phyloP scores from a whole-genome alignment of 2,888 invertebrate species.

The Drosophila ezoana region DNA sequence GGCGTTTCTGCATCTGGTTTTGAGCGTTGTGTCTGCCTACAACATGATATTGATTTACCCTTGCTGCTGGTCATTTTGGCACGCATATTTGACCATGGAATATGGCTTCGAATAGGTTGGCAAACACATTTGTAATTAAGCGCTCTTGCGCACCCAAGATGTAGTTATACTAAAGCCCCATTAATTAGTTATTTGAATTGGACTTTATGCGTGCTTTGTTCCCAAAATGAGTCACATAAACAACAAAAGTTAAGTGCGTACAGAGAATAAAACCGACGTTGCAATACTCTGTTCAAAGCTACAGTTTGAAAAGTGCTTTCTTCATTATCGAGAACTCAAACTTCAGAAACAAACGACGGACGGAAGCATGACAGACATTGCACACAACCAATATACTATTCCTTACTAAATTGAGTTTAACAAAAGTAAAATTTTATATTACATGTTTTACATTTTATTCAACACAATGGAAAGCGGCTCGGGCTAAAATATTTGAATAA shows the following conservation, averaged over 20 bases:
- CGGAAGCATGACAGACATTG: no score
- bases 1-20: constrained; percentile 47
- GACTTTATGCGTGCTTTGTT: constrained; percentile 11
- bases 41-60: constrained; percentile 64
- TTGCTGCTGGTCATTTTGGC: constrained; percentile 60
- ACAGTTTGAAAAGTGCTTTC: no score
- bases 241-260: constrained; percentile 1
- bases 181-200: constrained; percentile 49
- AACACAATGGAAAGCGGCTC: background rate
- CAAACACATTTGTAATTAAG: constrained; percentile 67
- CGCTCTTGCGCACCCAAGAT: constrained; percentile 52
- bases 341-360: no score
- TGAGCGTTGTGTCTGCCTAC: constrained; percentile 38
- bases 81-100: constrained; percentile 49
- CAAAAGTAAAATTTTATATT: no score
- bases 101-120: constrained; percentile 41
- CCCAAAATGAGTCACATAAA: constrained; percentile 3
- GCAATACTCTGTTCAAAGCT: background rate
- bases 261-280: background rate
- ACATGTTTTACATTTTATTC: no score
- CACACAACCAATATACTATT: no score
- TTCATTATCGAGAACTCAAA: no score
- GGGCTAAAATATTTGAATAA: background rate
- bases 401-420: no score
- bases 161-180: constrained; percentile 47